Base-by-base conservation (phyloP, 2,888 invertebrate species). In the Diarsia brunnea region DNA sequence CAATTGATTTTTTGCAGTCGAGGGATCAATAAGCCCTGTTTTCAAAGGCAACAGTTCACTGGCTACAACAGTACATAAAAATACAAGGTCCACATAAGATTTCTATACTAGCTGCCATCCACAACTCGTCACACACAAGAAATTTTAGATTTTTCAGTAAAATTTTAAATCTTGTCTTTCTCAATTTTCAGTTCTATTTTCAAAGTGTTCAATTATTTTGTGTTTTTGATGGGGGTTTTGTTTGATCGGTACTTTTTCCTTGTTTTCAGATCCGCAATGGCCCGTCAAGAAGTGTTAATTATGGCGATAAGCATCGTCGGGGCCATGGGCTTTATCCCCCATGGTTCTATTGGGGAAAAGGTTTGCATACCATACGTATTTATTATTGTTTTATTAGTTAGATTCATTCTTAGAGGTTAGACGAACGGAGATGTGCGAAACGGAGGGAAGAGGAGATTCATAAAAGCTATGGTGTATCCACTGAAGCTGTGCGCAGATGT, bases 311-410 rank as follows among this genome's bases (percentile, higher is more conserved):
- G 93, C 94, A 92, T 95, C 93, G 95, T 91, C 89, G 96, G 95
- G 84, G 91, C 93, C 88, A 94, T 95, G 93, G 97, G 91, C 87
- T 96, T 93, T 95, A 95, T 95, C 95, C 97, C 96, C 95, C 97
- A 93, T 95, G 97, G 97, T 95, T 95, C 96, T 94, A 95, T 95
- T 95, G 96, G 96, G 95, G 96, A 93, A 94, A 95, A 95, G 94
- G 96, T 97, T 81, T 84, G 92, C 87, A 68, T 45, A 70, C 24
- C 45, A 75, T 49, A 24, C 3, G n/a, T 53, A 49, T 47, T 27
- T 53, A 49, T 47, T 27, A 51, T 12, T 67, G 8, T 53, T 53
- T n/a, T n/a, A 24, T 45, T 24, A 11, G 31, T 38, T 31, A 31
- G 31, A 31, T 38, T 0, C 38, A 0, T 38, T 38, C 38, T 8